Conservation (phyloP, 2,113 vertebrate species). For the Pachycephala philippinensis region DNA sequence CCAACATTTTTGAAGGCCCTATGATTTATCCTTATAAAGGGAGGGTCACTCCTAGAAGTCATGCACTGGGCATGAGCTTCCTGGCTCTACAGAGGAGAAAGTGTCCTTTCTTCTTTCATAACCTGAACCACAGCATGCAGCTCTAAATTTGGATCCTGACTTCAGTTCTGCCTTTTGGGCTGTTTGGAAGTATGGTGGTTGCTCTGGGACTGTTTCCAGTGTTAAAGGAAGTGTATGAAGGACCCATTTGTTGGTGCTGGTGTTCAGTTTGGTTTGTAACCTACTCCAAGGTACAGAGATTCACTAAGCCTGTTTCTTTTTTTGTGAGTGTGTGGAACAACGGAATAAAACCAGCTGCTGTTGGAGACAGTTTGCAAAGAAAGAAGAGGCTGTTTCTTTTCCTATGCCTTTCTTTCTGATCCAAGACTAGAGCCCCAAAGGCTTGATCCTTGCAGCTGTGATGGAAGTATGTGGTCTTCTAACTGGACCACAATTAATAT, state of each 20-base stretch:
- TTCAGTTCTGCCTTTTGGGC: background rate
- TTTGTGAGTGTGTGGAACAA: background rate
- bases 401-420: background rate
- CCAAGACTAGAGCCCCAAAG: background rate
- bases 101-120: background rate
- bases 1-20: background rate
- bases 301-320: background rate
- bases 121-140: background rate
- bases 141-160: slow-evolving; percentile 29
- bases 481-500: background rate
- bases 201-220: slow-evolving; percentile 11
- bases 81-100: background rate
- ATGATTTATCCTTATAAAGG: background rate
- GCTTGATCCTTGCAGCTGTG: background rate
- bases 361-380: background rate
- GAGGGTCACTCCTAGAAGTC: background rate
- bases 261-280: slow-evolving; percentile 29
- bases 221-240: slow-evolving; percentile 37
- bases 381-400: background rate
- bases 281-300: background rate
- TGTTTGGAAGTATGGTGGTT: background rate
- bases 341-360: background rate
- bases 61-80: background rate
- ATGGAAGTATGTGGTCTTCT: background rate
- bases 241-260: background rate